Base-by-base conservation (phyloP, 2,113 vertebrate genomes). In the Nanorana parkeri region DNA sequence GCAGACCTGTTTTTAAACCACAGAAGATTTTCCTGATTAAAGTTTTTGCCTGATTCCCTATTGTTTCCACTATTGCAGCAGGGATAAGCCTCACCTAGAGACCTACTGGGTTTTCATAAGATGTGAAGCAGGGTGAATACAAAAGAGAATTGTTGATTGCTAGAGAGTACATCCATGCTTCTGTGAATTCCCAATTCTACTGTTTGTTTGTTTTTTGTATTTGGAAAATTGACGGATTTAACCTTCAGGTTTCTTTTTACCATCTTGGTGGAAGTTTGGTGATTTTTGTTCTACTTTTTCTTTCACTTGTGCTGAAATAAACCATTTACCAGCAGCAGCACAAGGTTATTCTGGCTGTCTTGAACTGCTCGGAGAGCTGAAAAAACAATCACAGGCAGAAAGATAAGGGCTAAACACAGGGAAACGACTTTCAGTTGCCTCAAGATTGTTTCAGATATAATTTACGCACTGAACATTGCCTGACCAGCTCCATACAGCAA, bases 361-460 rank as follows among this genome's bases (percentile, higher is more conserved):
- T 58, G 17, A 17, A 74, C 21, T 36, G 32, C 26, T 20, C 19
- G 3, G 11, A 58, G 71, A 60, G 32, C 28, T 16, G 20, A 23
- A 74, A 74, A 60, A 74, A 60, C 54, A 74, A 74, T 74, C 71
- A n/a, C 29, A 58, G 55, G 54, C n/a, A n/a, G 71, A 74, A 3
- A 36, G 71, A 73, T 55, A 73, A 73, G 69, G n/a, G 29, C 24
- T 56, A 56, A 73, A 55, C 24, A 73, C 51, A 73, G 24, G 20
- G 26, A 17, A 15, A 16, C 17, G 2, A 17, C 11, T 32, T 29
- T 10, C 5, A 73, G 29, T 56, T 73, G 69, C 51, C 28, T 24
- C 51, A n/a, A 56, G 69, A 73, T 73, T 56, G 26, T 73, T 29
- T 28, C 17, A 19, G 69, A 32, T 73, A 56, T n/a, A 11, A 72